Evolutionary conservation across 2,113 vertebrate species (phyloP).

Genomic region (Excalfactoria chinensis): DNA sequence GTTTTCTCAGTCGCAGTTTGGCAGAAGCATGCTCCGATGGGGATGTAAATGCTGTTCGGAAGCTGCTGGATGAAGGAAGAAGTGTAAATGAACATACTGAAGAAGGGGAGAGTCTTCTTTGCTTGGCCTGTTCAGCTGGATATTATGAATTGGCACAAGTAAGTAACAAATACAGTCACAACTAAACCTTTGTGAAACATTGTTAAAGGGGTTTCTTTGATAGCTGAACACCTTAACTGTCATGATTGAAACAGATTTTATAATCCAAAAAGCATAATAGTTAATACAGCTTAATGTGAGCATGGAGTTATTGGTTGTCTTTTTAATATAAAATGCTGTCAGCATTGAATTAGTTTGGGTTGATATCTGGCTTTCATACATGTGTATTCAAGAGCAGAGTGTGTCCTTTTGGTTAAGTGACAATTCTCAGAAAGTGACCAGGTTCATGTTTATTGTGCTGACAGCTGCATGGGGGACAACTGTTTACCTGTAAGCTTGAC

Average conservation of each 20-base stretch:
- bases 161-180: slow-evolving; percentile 23
- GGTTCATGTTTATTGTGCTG: neutral
- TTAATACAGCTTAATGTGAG: neutral
- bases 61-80: slow-evolving; percentile 95
- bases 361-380: neutral
- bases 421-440: neutral
- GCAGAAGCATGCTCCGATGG: slow-evolving; percentile 99
- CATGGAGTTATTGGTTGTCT: neutral
- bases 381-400: neutral
- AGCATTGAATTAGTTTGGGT: neutral
- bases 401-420: neutral
- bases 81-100: slow-evolving; percentile 98
- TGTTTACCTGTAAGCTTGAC: neutral
- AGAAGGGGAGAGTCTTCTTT: slow-evolving; percentile 97
- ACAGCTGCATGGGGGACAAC: neutral
- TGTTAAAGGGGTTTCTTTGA: neutral
- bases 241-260: neutral
- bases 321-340: neutral
- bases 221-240: neutral
- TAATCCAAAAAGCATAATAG: neutral
- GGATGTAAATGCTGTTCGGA: slow-evolving; percentile 97
- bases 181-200: neutral
- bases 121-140: slow-evolving; percentile 96
- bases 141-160: slow-evolving; percentile 99
- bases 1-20: slow-evolving; percentile 94